phyloP scores from a whole-genome alignment of 2,888 invertebrate genomes.

The Electrophaes corylata region DNA sequence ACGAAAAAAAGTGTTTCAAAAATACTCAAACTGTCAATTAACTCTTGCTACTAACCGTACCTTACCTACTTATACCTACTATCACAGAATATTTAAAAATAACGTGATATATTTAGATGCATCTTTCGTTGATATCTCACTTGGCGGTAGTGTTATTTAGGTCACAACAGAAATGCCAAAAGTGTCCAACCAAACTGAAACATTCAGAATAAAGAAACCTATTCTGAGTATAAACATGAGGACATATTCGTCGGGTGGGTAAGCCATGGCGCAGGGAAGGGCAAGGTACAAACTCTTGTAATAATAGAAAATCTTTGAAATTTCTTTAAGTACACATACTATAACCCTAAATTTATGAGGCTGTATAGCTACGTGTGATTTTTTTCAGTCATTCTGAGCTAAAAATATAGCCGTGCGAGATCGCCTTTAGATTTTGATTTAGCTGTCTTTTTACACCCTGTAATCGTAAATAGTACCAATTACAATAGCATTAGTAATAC shows the following conservation, averaged over 20 bases:
- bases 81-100: constrained; percentile 11
- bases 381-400: too few species aligned
- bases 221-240: too few species aligned
- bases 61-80: neutral
- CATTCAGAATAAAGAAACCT: neutral
- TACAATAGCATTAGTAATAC: neutral
- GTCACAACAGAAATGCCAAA: neutral
- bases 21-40: too few species aligned
- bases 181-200: neutral
- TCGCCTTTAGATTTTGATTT: neutral
- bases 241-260: too few species aligned
- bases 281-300: too few species aligned
- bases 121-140: constrained; percentile 16
- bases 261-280: too few species aligned
- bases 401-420: too few species aligned
- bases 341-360: too few species aligned
- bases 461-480: neutral
- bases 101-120: constrained; percentile 22
- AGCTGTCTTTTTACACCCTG: neutral
- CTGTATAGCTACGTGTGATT: too few species aligned
- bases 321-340: too few species aligned
- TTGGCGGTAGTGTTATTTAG: neutral
- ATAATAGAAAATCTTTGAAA: too few species aligned
- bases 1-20: too few species aligned
- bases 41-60: neutral